These are phyloP conservation scores for Iselma pallidipennis DNA, from an alignment of 2,888 invertebrate genomes.

Conservation along the genomic window DNA sequence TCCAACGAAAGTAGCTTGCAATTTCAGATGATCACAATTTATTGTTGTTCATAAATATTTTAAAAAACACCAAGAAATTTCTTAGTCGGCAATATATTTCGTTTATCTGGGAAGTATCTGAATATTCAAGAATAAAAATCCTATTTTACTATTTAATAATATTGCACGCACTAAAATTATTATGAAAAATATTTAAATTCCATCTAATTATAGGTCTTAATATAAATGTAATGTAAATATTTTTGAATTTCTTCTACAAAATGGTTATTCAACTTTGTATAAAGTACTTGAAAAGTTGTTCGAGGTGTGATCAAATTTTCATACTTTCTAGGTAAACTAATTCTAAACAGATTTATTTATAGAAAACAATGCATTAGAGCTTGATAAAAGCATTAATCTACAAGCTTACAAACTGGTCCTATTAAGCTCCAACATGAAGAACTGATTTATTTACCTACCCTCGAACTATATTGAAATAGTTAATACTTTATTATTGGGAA, in stretches of 20 bases:
- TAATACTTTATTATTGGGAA: background rate
- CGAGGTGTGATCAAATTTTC: background rate
- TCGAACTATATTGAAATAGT: background rate
- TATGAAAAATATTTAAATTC: background rate
- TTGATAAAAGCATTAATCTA: background rate
- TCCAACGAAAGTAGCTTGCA: background rate
- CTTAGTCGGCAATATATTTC: background rate
- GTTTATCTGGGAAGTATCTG: background rate
- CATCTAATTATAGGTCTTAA: background rate
- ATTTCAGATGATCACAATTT: background rate
- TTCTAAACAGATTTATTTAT: constrained; percentile 1
- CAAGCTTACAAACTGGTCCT: background rate
- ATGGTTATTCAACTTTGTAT: background rate
- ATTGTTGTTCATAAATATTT: background rate
- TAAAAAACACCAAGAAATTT: background rate
- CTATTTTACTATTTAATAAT: background rate
- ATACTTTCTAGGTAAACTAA: background rate
- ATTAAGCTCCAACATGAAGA: background rate
- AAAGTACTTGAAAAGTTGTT: background rate
- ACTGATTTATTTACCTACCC: background rate
- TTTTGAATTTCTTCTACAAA: too few relatives aligned
- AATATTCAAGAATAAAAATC: background rate
- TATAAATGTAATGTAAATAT: too few relatives aligned
- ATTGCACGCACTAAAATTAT: too few relatives aligned
- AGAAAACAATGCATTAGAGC: background rate